phyloP scores from a whole-genome alignment of 1,140 invertebrate genomes.

The Eurytemora carolleeae region DNA sequence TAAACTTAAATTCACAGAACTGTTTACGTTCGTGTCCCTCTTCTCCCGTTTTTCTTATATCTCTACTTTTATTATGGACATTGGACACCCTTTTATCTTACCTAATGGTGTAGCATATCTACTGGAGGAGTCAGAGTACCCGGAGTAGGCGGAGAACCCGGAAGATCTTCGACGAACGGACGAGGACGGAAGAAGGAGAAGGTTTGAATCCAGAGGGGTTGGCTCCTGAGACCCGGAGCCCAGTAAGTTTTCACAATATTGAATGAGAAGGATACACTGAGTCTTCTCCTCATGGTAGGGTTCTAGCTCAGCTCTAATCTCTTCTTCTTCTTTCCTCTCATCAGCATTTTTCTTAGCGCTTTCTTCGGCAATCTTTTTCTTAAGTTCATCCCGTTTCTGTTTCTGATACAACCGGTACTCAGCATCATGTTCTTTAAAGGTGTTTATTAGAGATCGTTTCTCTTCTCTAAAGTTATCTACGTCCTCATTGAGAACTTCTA shows the following conservation, averaged over 20 bases:
- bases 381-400: not conserved
- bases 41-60: no score
- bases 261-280: not conserved
- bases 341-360: not conserved
- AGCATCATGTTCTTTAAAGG: not conserved
- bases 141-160: no score
- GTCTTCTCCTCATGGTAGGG: not conserved
- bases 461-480: not conserved
- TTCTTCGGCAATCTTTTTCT: not conserved
- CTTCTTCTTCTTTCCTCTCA: not conserved
- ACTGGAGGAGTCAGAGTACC: not conserved
- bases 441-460: not conserved
- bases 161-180: not conserved
- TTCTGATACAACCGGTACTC: not conserved
- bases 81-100: no score
- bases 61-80: no score
- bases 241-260: no score
- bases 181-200: not conserved
- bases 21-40: no score
- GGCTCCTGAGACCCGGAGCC: not conserved
- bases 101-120: not conserved
- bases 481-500: not conserved
- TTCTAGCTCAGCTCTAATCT: not conserved
- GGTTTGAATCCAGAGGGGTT: not conserved
- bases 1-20: no score